Evolutionary conservation across 2,797 vertebrate species (phyloP).

Genomic region (Pangasius krempfi): DNA sequence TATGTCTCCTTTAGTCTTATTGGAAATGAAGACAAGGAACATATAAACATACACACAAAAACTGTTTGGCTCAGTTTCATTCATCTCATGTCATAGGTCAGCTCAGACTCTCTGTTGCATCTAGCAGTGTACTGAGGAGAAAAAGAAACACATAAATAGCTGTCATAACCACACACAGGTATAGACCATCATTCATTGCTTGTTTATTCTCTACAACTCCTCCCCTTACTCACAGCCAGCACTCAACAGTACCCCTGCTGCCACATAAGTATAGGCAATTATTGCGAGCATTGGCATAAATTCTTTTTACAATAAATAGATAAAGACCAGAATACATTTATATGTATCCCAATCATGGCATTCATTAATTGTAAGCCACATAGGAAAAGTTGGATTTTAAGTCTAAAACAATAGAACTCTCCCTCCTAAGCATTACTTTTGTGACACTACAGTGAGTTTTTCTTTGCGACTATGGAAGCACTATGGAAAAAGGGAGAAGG

Average conservation of each 20-base stretch:
- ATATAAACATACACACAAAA: background rate
- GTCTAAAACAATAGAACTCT: too few relatives aligned
- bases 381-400: too few relatives aligned
- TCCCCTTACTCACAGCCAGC: background rate
- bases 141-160: background rate
- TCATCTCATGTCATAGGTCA: constrained; percentile 6
- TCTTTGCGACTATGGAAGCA: background rate
- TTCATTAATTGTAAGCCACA: too few relatives aligned
- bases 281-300: background rate
- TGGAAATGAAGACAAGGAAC: background rate
- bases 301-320: background rate
- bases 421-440: too few relatives aligned
- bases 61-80: background rate
- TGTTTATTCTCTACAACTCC: background rate
- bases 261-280: background rate
- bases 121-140: background rate
- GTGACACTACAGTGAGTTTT: too few relatives aligned
- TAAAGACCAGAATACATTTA: background rate
- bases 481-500: background rate
- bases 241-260: background rate
- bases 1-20: background rate
- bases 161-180: background rate
- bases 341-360: background rate
- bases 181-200: background rate
- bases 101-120: background rate